Base-by-base conservation (phyloP, 2,888 invertebrate species). In the Smittia sp. region DNA sequence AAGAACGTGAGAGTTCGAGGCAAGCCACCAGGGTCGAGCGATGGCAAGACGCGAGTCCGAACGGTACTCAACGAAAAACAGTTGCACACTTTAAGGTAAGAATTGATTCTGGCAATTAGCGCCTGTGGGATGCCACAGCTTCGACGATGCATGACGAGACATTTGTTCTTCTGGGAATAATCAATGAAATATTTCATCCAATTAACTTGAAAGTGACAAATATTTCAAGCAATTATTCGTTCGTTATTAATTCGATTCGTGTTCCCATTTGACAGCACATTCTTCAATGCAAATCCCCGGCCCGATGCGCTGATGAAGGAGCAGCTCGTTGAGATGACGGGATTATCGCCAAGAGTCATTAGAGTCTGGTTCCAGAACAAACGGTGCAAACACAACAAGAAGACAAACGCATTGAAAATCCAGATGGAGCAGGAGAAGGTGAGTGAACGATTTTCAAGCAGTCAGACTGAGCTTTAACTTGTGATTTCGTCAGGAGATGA, bases 331-430 rank as follows among this genome's bases (percentile, higher is more conserved):
- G 98, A 99, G 85, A 97, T 98, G 98, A 99, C 99, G 18, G 91
- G 95, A 0, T 88, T 99, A 70, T 96, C 95, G 79, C 98, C 98
- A 22, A 86, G 99, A 15, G 99, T 99, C 78, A 99, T 99, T 81
- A 88, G 99, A 80, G 99, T 99, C 74, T 99, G 99, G 99, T 99
- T 98, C 86, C 98, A 98, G 84, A 98, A 98, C 84, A 98, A 97
- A 82, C 86, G 97, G 76, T 97, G 96, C 85, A 97, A 97, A 84
- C 96, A 97, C 85, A 97, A 97, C 86, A 97, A 97, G 86, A 92
- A 95, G 82, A 96, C 96, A 74, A 92, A 98, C 69, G 91, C 96
- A 79, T 91, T 98, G 88, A 97, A 98, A 83, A 93, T 98, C 85
- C 95, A 97, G 83, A 96, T 97, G 89, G 94, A 96, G 79, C 96